These are phyloP conservation scores for Dermolepida albohirtum DNA, from an alignment of 2,888 invertebrate species.

Conservation along the genomic window DNA sequence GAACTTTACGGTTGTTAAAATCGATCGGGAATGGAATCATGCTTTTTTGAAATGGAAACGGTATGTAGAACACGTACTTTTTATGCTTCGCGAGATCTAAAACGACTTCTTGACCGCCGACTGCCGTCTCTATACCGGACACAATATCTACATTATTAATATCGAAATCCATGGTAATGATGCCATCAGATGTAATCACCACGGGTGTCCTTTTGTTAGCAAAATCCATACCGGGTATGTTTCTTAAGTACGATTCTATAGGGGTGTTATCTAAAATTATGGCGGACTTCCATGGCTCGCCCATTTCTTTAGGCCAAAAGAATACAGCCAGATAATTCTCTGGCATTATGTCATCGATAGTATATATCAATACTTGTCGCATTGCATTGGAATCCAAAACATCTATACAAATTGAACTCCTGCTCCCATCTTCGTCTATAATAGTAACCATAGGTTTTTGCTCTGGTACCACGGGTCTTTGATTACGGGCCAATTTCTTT, in stretches of 20 bases:
- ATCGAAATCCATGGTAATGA: conserved; percentile 11
- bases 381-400: background rate
- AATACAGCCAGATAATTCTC: background rate
- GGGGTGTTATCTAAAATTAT: too few relatives aligned
- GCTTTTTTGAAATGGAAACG: background rate
- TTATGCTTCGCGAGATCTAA: background rate
- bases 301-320: background rate
- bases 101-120: background rate
- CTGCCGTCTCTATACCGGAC: background rate
- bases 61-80: background rate
- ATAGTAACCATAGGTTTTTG: background rate
- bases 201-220: background rate
- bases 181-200: background rate
- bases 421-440: background rate
- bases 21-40: background rate
- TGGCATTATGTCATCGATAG: conserved; percentile 3
- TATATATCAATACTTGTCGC: background rate
- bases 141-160: background rate
- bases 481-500: background rate
- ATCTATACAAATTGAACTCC: background rate
- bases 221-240: background rate
- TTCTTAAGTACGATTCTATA: too few relatives aligned
- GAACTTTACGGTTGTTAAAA: background rate
- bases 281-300: too few relatives aligned
- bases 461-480: background rate